Evolutionary conservation across 2,888 invertebrate species (phyloP).

Genomic region (Limnephilus marmoratus): DNA sequence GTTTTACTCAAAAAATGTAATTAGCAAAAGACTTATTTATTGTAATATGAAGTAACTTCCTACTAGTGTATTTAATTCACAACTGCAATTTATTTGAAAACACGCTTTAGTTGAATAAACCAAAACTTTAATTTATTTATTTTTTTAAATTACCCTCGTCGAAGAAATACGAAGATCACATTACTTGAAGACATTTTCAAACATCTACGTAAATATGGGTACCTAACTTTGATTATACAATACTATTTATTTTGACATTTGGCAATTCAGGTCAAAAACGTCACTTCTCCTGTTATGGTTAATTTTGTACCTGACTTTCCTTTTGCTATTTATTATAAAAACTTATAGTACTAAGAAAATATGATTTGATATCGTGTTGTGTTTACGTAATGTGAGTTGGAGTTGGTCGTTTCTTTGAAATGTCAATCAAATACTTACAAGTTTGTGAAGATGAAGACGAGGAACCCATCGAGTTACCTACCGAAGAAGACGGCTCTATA

Average conservation of each 20-base stretch:
- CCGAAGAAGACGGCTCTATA: conserved; percentile 95
- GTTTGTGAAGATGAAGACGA: conserved; percentile 97
- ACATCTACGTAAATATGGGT: background rate
- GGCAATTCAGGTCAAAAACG: conserved; percentile 63
- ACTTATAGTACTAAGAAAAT: conserved; percentile 58
- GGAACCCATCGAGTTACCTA: conserved; percentile 97
- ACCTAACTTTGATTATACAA: conserved; percentile 60
- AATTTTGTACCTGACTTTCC: conserved; percentile 65
- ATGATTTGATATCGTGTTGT: conserved; percentile 62
- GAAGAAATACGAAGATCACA: background rate
- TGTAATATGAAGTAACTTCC: too few relatives aligned
- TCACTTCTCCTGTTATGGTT: conserved; percentile 65
- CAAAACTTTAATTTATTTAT: too few relatives aligned
- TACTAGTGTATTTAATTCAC: background rate
- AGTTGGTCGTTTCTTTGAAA: conserved; percentile 61
- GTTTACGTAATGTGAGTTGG: conserved; percentile 58
- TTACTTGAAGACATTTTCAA: background rate
- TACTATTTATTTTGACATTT: conserved; percentile 52
- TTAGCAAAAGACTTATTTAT: too few relatives aligned
- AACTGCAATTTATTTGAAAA: too few relatives aligned
- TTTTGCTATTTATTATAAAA: conserved; percentile 63
- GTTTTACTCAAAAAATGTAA: too few relatives aligned
- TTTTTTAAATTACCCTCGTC: too few relatives aligned
- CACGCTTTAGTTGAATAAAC: background rate
- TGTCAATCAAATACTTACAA: conserved; percentile 73